Evolutionary conservation across 2,888 invertebrate genomes (phyloP), one percentile per base, ranked within the genome.

Genomic region (Gibbula magus): DNA sequence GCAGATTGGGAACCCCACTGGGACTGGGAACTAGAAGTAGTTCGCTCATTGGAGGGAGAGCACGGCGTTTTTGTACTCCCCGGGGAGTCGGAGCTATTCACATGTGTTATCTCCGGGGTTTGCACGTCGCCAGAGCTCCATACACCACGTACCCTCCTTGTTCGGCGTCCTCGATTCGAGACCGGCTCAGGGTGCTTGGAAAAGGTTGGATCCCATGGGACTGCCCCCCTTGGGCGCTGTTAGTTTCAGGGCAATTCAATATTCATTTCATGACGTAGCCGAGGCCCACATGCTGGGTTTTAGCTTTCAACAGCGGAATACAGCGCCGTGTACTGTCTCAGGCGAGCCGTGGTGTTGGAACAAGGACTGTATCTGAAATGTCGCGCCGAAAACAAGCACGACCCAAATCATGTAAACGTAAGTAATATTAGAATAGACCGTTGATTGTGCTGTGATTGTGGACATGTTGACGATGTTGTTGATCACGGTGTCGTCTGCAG

Each of bases 201-300:
- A 83, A 83, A 84, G 84, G 82, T 84, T 83, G 82, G 67, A 80
- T 79, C 88, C 87, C 88, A 78, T 70, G 85, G 88, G 89, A 86
- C 85, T 84, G 77, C 81, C 85, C 83, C 87, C 87, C 85, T 80
- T 85, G 89, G 89, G 87, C 85, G 86, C 80, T 84, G 87, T 85
- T 83, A 82, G 86, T 87, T 86, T 86, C 86, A 86, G 82, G 83
- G 85, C 86, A 88, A 89, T 89, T 88, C 88, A 89, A 89, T 89
- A 89, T 88, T 88, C 87, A 88, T 88, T 85, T 86, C 82, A 83
- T 86, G 87, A 86, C 88, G 86, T 86, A 88, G 87, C 78, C 74
- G 70, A 77, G 79, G 76, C 81, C 81, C 86, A 83, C 88, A 83
- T 87, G 88, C 86, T 85, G 88, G 77, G 87, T 79, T 78, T 82